Percentiles rank a stretch among this genome's conserved stretches.
Conservation (phyloP, 2,888 invertebrate species). For the Nymphalis c-album region DNA sequence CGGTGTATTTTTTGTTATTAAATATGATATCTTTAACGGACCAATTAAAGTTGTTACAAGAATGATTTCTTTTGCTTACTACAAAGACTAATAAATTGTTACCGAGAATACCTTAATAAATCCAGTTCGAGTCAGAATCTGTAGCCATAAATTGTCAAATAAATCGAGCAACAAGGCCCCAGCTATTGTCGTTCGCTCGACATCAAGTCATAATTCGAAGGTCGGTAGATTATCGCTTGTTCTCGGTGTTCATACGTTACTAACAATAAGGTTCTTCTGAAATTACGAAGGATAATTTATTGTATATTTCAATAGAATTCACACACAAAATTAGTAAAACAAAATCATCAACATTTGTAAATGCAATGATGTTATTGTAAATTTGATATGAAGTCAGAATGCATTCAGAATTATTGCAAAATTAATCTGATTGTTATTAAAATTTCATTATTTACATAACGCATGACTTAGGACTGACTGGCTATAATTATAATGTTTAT, state of each 20-base stretch:
- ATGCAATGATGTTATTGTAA: too few species aligned
- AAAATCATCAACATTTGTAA: not conserved
- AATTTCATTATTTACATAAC: too few species aligned
- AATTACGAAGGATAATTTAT: conserved; percentile 1
- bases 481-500: too few species aligned
- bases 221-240: conserved; percentile 23
- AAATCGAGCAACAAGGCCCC: conserved; percentile 62
- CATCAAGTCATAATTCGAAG: conserved; percentile 37
- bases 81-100: conserved; percentile 62
- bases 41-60: conserved; percentile 36
- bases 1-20: not conserved
- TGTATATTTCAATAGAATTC: not conserved
- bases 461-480: too few species aligned
- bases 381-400: too few species aligned
- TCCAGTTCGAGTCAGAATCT: conserved; percentile 71
- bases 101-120: conserved; percentile 72
- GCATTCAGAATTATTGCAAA: too few species aligned
- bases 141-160: conserved; percentile 73
- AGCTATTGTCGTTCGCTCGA: conserved; percentile 35
- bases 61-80: conserved; percentile 38
- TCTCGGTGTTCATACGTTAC: conserved; percentile 19
- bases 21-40: conserved; percentile 21
- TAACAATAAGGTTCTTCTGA: conserved; percentile 12
- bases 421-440: too few species aligned
- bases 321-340: not conserved